These are phyloP conservation scores for Trissolcus brochymenae DNA, from an alignment of 2,888 invertebrate species.

Conservation along the genomic window DNA sequence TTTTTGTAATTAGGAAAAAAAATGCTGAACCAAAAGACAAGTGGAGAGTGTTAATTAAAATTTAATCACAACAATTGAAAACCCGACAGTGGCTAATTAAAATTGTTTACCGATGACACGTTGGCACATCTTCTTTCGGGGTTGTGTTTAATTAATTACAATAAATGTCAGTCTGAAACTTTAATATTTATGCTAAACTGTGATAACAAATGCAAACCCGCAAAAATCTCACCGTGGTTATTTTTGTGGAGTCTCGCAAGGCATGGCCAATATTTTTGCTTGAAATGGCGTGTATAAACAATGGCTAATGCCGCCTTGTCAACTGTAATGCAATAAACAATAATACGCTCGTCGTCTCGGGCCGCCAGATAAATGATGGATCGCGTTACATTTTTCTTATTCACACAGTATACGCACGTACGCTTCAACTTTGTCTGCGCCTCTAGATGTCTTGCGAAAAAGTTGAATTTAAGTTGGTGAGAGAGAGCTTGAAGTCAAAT, in stretches of 20 bases:
- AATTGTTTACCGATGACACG: slow-evolving; percentile 26
- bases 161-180: slow-evolving; percentile 14
- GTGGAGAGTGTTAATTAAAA: slow-evolving; percentile 3
- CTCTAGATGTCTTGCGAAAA: slow-evolving; percentile 3
- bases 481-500: too few relatives aligned
- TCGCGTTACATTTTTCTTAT: slow-evolving; percentile 35
- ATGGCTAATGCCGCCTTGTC: slow-evolving; percentile 26
- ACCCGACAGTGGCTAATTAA: too few relatives aligned
- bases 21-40: slow-evolving; percentile 5
- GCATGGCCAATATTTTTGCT: slow-evolving; percentile 12
- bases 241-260: slow-evolving; percentile 1
- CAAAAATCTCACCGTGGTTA: background rate
- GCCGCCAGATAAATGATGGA: slow-evolving; percentile 34
- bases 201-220: slow-evolving; percentile 6
- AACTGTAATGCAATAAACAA: slow-evolving; percentile 32
- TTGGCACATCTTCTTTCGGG: slow-evolving; percentile 13
- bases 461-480: too few relatives aligned
- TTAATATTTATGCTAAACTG: slow-evolving; percentile 29
- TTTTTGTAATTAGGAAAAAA: too few relatives aligned
- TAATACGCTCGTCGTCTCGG: slow-evolving; percentile 21
- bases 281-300: background rate
- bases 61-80: too few relatives aligned
- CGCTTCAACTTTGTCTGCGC: slow-evolving; percentile 10
- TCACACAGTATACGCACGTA: slow-evolving; percentile 28
- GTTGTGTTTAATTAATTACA: slow-evolving; percentile 36